Percentiles rank a stretch among this genome's conserved stretches.
Evolutionary conservation across 2,888 invertebrate genomes (phyloP).

Genomic region (Macrosoma leucophasiata): DNA sequence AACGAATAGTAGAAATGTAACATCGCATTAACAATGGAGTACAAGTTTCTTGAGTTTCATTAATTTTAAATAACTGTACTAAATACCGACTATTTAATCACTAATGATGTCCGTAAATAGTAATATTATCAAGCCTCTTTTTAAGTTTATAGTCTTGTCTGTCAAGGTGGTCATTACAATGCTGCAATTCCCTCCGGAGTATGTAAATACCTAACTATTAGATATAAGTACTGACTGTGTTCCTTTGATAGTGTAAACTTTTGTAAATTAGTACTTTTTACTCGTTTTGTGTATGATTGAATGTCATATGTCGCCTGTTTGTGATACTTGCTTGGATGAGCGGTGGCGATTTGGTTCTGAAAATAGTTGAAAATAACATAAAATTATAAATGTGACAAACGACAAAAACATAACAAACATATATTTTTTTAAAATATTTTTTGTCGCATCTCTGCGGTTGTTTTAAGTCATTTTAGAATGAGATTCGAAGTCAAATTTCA

Average conservation of each 20-base stretch:
- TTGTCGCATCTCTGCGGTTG: too few species aligned
- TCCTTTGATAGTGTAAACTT: constrained; percentile 33
- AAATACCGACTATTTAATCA: neutral
- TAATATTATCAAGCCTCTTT: too few species aligned
- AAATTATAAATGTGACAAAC: too few species aligned
- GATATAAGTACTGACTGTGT: constrained; percentile 36
- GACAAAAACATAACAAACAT: too few species aligned
- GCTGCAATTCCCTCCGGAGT: constrained; percentile 37
- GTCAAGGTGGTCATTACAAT: constrained; percentile 22
- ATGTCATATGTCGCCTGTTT: constrained; percentile 12
- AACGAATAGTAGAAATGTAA: too few species aligned
- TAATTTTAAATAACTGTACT: constrained; percentile 1
- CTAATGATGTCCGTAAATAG: too few species aligned
- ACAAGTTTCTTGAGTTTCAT: neutral
- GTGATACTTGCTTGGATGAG: neutral
- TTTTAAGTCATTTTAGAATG: too few species aligned
- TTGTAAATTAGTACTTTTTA: constrained; percentile 32
- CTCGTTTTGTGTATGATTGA: constrained; percentile 12
- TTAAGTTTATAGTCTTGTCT: constrained; percentile 3
- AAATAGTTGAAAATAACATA: too few species aligned
- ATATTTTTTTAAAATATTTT: too few species aligned
- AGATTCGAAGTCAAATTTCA: too few species aligned
- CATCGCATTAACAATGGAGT: too few species aligned
- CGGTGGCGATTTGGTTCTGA: too few species aligned
- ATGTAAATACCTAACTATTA: constrained; percentile 42